These are phyloP conservation scores for Pardalotus punctatus DNA, from an alignment of 2,113 vertebrate species.

Conservation along the genomic window DNA sequence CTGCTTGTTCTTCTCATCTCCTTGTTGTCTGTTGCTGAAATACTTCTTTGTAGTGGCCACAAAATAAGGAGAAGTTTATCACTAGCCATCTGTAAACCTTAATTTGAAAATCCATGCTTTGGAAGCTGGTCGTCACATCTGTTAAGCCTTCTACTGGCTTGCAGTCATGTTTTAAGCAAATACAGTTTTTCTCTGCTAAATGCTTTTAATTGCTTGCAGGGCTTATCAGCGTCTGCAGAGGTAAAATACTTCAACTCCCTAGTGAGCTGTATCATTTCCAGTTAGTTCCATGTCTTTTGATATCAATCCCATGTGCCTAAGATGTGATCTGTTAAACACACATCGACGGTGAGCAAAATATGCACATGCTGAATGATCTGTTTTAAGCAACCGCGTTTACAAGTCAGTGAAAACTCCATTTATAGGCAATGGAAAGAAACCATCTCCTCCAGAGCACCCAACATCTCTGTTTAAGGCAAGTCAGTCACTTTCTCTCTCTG, in stretches of 20 bases:
- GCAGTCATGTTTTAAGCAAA: slow-evolving; percentile 10
- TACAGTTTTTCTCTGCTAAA: background rate
- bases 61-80: background rate
- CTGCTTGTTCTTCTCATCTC: background rate
- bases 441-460: background rate
- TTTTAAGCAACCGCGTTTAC: background rate
- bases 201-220: slow-evolving; percentile 6
- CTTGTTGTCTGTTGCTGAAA: background rate
- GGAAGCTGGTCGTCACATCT: background rate
- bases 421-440: background rate
- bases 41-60: background rate
- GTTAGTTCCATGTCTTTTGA: background rate
- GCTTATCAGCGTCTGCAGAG: slow-evolving; percentile 8
- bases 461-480: background rate
- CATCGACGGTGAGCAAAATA: background rate
- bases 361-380: background rate
- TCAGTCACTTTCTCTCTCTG: background rate
- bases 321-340: slow-evolving; percentile 4
- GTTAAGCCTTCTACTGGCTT: background rate
- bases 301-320: background rate
- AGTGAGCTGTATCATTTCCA: background rate
- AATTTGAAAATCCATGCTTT: background rate
- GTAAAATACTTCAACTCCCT: slow-evolving; percentile 2
- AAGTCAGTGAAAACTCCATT: background rate
- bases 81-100: background rate